Percentiles rank a stretch among this genome's conserved stretches.
phyloP scores from a whole-genome alignment of 2,888 invertebrate species.

The Sturmia bella region DNA sequence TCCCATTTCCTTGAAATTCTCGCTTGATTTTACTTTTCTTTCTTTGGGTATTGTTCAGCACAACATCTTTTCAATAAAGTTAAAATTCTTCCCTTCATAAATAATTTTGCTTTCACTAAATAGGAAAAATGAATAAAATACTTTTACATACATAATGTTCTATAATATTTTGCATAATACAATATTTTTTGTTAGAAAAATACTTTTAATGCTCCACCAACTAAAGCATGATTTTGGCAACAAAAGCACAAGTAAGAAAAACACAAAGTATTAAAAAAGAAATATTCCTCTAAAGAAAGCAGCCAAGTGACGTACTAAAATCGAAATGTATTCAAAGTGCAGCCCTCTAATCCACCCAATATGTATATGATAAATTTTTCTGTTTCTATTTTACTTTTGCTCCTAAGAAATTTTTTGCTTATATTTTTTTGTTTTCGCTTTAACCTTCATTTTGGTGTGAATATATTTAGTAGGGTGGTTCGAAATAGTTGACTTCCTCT shows the following conservation, averaged over 20 bases:
- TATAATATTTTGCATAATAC: slow-evolving; percentile 61
- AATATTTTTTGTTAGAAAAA: slow-evolving; percentile 42
- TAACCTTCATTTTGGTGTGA: slow-evolving; percentile 18
- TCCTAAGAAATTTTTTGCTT: slow-evolving; percentile 38
- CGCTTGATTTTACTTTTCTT: slow-evolving; percentile 16
- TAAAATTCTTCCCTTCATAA: slow-evolving; percentile 1
- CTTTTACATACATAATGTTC: slow-evolving; percentile 47
- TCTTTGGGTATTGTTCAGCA: not conserved
- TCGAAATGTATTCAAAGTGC: slow-evolving; percentile 55
- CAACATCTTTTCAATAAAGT: slow-evolving; percentile 4
- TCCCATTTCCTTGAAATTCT: slow-evolving; percentile 20
- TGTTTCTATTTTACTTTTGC: slow-evolving; percentile 13
- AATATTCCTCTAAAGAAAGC: slow-evolving; percentile 31
- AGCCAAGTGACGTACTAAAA: slow-evolving; percentile 48
- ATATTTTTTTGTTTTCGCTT: slow-evolving; percentile 71
- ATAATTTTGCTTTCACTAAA: slow-evolving; percentile 14
- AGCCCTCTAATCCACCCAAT: slow-evolving; percentile 69
- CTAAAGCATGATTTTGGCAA: slow-evolving; percentile 54
- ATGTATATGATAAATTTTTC: not conserved
- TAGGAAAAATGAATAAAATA: slow-evolving; percentile 28
- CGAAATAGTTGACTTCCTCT: too few relatives aligned
- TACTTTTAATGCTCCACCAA: slow-evolving; percentile 44
- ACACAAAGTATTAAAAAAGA: not conserved
- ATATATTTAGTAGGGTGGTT: not conserved
- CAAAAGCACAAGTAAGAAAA: slow-evolving; percentile 42